Evolutionary conservation across 1,140 invertebrate genomes (phyloP).

Genomic region (Copidosoma floridanum): DNA sequence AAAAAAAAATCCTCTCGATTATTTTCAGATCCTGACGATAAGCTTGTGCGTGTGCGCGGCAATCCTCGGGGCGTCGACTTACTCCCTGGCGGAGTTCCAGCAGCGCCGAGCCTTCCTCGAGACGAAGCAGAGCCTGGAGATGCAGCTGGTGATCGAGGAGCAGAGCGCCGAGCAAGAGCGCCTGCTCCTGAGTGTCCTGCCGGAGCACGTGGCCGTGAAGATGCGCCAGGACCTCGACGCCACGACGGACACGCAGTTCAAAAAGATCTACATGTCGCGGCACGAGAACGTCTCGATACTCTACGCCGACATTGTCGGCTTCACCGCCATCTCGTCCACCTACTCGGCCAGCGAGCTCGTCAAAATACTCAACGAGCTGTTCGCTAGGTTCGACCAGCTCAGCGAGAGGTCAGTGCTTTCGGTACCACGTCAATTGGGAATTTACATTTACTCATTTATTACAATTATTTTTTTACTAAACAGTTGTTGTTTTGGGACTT

Average conservation of each 20-base stretch:
- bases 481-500: no score
- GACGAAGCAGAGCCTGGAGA: constrained; percentile 86
- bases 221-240: constrained; percentile 90
- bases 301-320: constrained; percentile 90
- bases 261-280: constrained; percentile 96
- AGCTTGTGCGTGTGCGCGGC: constrained; percentile 57
- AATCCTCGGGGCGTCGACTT: constrained; percentile 73
- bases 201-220: constrained; percentile 91
- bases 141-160: constrained; percentile 89
- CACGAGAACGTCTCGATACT: constrained; percentile 96
- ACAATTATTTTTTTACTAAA: no score
- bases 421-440: no score
- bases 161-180: constrained; percentile 90
- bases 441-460: no score
- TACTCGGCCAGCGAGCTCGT: constrained; percentile 91
- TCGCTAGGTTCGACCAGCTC: constrained; percentile 88
- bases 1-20: background rate
- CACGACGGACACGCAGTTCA: constrained; percentile 86
- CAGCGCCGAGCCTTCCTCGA: constrained; percentile 86
- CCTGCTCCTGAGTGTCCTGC: constrained; percentile 85
- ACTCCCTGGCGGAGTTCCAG: constrained; percentile 80
- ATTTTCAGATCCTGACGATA: constrained; percentile 64
- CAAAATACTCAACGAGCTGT: constrained; percentile 90
- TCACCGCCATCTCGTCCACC: constrained; percentile 92
- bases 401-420: constrained; percentile 60